Evolutionary conservation across 2,888 invertebrate genomes (phyloP).

Genomic region (Caenorhabditis virilis): DNA sequence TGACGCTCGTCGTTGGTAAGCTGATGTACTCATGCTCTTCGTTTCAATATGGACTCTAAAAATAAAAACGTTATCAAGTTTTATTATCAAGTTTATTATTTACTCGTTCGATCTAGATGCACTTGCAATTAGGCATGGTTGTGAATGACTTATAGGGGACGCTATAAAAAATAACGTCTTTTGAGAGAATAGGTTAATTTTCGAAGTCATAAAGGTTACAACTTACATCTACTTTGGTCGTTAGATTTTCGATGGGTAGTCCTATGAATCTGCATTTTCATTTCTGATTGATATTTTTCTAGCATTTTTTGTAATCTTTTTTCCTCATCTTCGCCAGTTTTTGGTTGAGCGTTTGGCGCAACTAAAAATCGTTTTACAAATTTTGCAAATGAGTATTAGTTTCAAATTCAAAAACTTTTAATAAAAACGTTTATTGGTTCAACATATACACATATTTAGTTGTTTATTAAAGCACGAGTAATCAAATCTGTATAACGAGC

Average conservation of each 20-base stretch:
- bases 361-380: no score
- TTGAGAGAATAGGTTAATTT: no score
- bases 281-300: slow-evolving; percentile 61
- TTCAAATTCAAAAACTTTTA: background rate
- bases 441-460: no score
- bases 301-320: slow-evolving; percentile 61
- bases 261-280: slow-evolving; percentile 37
- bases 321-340: slow-evolving; percentile 47
- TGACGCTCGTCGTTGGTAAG: slow-evolving; percentile 42
- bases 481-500: no score
- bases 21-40: slow-evolving; percentile 20
- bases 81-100: slow-evolving; percentile 8
- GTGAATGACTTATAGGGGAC: slow-evolving; percentile 63
- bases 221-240: slow-evolving; percentile 1
- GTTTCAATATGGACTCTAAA: slow-evolving; percentile 17
- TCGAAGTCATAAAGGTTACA: background rate
- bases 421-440: background rate
- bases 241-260: background rate
- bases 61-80: background rate
- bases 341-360: background rate
- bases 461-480: no score
- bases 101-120: slow-evolving; percentile 45
- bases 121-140: slow-evolving; percentile 60
- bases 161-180: slow-evolving; percentile 29
- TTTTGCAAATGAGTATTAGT: no score